These are phyloP conservation scores for Reticulitermes speratus DNA, from an alignment of 1,140 invertebrate genomes.

Conservation along the genomic window DNA sequence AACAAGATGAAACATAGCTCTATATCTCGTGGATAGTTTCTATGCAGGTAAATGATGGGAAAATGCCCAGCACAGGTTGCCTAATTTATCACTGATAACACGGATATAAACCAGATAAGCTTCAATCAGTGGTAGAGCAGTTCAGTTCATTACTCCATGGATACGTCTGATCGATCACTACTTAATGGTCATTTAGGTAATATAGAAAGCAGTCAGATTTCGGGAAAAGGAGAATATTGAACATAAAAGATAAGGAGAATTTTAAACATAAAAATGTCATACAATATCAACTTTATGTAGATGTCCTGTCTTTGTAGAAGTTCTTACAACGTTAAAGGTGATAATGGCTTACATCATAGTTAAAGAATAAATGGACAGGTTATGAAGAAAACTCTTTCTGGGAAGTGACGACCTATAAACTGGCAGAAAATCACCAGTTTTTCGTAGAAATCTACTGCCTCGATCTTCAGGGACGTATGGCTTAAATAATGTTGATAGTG, in stretches of 20 bases:
- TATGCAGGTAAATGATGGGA: background rate
- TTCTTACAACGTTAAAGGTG: too few species aligned
- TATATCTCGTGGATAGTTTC: background rate
- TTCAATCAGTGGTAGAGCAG: background rate
- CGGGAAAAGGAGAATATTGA: background rate
- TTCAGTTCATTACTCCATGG: background rate
- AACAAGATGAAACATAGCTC: too few species aligned
- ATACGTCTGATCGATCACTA: background rate
- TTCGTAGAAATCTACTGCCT: too few species aligned
- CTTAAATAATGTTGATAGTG: too few species aligned
- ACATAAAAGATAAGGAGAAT: background rate
- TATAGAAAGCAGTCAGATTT: background rate
- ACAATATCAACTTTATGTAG: background rate
- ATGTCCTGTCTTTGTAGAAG: background rate
- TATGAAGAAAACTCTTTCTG: too few species aligned
- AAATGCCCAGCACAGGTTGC: background rate
- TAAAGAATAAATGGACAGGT: too few species aligned
- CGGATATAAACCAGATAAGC: background rate
- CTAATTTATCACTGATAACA: conserved; percentile 1
- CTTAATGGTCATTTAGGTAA: background rate
- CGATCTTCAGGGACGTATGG: too few species aligned
- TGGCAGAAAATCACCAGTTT: too few species aligned
- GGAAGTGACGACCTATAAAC: too few species aligned
- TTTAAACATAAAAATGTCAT: background rate
- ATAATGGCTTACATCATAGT: too few species aligned